Evolutionary conservation across 2,113 vertebrate species (phyloP).

Genomic region (Cavia porcellus): DNA sequence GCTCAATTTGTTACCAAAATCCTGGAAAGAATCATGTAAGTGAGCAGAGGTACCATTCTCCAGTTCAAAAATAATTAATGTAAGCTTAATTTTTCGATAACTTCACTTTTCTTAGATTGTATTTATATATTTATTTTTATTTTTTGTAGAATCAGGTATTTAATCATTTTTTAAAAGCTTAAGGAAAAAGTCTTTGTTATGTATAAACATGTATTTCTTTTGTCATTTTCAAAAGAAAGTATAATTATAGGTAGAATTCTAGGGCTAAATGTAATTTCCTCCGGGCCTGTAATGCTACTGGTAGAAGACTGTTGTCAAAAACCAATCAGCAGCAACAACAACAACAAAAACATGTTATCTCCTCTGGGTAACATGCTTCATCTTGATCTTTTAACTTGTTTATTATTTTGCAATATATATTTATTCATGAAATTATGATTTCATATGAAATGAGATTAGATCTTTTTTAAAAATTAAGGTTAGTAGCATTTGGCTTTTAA

Average conservation of each 20-base stretch:
- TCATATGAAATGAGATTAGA: not conserved
- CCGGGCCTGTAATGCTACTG: not conserved
- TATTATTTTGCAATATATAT: not conserved
- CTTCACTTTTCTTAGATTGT: not conserved
- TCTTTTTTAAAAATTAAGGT: not conserved
- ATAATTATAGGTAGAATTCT: slow-evolving; percentile 1
- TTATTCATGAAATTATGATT: slow-evolving; percentile 17
- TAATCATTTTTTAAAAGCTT: not conserved
- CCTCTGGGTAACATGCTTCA: not conserved
- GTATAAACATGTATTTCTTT: not conserved
- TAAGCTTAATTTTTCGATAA: not conserved
- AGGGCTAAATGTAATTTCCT: not conserved
- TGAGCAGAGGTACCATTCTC: not conserved
- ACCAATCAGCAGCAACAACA: not conserved
- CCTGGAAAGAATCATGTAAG: not conserved
- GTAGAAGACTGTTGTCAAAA: not conserved
- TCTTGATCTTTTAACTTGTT: not conserved
- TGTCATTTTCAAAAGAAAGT: not conserved
- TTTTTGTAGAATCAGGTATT: not conserved
- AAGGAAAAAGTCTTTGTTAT: not conserved
- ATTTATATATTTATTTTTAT: not conserved
- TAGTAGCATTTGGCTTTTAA: not conserved
- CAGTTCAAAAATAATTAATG: not conserved
- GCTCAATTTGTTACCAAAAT: not conserved
- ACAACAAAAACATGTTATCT: not conserved